phyloP scores from a whole-genome alignment of 2,888 invertebrate genomes.

The Mythimna vitellina region DNA sequence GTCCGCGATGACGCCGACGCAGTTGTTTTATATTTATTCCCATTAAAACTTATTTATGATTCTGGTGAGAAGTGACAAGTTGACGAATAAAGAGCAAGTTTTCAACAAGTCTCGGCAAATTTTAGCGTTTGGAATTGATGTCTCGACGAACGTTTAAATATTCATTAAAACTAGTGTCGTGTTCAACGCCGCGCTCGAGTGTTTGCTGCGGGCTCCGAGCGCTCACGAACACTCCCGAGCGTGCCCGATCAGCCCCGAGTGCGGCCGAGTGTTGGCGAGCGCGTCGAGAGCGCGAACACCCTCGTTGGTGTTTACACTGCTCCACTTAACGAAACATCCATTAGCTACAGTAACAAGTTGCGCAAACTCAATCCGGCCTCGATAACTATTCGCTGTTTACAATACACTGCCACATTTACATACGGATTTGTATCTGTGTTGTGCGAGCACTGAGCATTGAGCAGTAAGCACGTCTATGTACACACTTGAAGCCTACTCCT shows the following conservation, averaged over 20 bases:
- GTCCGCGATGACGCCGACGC: constrained; percentile 3
- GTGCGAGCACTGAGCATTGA: constrained; percentile 8
- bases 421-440: constrained; percentile 46
- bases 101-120: constrained; percentile 47
- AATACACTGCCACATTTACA: constrained; percentile 61
- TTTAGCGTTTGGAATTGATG: constrained; percentile 61
- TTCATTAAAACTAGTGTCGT: constrained; percentile 68
- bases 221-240: constrained; percentile 24
- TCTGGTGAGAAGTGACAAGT: constrained; percentile 64
- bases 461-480: constrained; percentile 34
- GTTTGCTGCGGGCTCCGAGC: constrained; percentile 31
- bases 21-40: constrained; percentile 64
- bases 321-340: constrained; percentile 63
- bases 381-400: constrained; percentile 57
- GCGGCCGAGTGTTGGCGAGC: constrained; percentile 29
- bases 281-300: constrained; percentile 38
- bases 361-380: constrained; percentile 54
- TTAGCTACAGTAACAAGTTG: constrained; percentile 62
- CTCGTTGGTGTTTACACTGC: constrained; percentile 55
- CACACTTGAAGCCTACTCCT: constrained; percentile 42
- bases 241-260: constrained; percentile 21
- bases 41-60: constrained; percentile 69
- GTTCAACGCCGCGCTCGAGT: constrained; percentile 48
- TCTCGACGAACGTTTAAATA: constrained; percentile 66
- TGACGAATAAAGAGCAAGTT: constrained; percentile 65